These are phyloP conservation scores for Pygocentrus nattereri DNA, from an alignment of 2,797 vertebrate genomes.

Conservation along the genomic window DNA sequence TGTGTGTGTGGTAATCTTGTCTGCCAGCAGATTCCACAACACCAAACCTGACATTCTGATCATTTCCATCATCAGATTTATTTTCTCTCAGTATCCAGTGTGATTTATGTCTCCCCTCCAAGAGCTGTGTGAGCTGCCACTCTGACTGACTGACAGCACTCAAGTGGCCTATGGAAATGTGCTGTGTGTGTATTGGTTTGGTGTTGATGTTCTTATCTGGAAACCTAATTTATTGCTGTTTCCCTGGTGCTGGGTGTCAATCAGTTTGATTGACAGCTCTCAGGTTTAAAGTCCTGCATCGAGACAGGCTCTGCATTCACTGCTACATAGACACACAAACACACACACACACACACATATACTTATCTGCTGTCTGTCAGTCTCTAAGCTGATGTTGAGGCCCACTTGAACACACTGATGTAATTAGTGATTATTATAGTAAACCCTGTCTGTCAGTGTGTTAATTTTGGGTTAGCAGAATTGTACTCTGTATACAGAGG, in stretches of 20 bases:
- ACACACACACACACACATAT: neutral
- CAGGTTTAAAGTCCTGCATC: conserved; percentile 60
- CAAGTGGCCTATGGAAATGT: conserved; percentile 72
- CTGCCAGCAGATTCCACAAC: conserved; percentile 72
- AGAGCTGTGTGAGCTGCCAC: conserved; percentile 54
- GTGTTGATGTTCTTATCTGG: conserved; percentile 76
- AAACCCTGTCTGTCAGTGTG: neutral
- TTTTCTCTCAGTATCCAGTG: conserved; percentile 41
- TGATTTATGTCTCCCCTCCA: conserved; percentile 53
- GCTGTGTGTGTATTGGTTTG: conserved; percentile 52
- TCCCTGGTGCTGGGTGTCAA: conserved; percentile 72
- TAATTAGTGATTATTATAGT: neutral
- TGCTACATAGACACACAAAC: neutral
- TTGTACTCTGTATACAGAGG: too few species aligned
- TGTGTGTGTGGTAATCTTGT: conserved; percentile 64
- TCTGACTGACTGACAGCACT: neutral
- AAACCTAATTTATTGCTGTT: conserved; percentile 79
- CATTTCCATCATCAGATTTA: conserved; percentile 84
- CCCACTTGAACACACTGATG: neutral
- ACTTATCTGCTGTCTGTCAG: neutral
- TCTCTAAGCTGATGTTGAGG: neutral
- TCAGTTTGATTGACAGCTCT: conserved; percentile 82
- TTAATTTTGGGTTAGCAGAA: too few species aligned
- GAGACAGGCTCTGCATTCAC: conserved; percentile 2
- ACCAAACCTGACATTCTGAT: conserved; percentile 77